These are phyloP conservation scores for Drosophila suboccidentalis DNA, from an alignment of 2,888 invertebrate species.

Conservation along the genomic window DNA sequence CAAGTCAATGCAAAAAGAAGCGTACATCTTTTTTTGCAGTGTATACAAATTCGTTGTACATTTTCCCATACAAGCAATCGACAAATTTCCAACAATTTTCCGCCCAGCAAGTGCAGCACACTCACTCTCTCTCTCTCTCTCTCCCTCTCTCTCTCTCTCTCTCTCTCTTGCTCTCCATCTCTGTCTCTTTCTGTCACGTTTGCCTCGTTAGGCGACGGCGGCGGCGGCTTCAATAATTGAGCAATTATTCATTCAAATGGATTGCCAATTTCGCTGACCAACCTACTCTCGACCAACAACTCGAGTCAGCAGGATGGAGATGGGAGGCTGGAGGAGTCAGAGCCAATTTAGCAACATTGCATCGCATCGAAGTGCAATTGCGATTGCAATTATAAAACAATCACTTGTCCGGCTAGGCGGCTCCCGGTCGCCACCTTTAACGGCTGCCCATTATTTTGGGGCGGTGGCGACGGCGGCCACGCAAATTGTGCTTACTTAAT, in stretches of 20 bases:
- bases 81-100: conserved; percentile 73
- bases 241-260: conserved; percentile 85
- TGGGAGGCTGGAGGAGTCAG: conserved; percentile 2
- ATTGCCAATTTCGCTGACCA: conserved; percentile 83
- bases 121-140: not conserved
- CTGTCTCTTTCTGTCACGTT: not conserved
- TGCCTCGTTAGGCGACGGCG: conserved; percentile 60
- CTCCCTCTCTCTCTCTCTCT: not conserved
- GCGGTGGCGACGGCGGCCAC: conserved; percentile 80
- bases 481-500: conserved; percentile 85
- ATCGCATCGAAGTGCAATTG: conserved; percentile 71
- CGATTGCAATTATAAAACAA: conserved; percentile 85
- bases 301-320: not conserved
- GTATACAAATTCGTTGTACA: not conserved
- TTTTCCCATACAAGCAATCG: conserved; percentile 38
- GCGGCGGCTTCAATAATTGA: conserved; percentile 82
- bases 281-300: conserved; percentile 48
- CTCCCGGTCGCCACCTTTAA: conserved; percentile 78
- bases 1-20: not conserved
- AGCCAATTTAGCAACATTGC: conserved; percentile 69
- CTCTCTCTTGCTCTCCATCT: not conserved
- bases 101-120: conserved; percentile 58
- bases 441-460: conserved; percentile 76
- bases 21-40: not conserved
- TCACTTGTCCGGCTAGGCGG: conserved; percentile 78